Evolutionary conservation across 2,888 invertebrate genomes (phyloP).

Genomic region (Allacma fusca): DNA sequence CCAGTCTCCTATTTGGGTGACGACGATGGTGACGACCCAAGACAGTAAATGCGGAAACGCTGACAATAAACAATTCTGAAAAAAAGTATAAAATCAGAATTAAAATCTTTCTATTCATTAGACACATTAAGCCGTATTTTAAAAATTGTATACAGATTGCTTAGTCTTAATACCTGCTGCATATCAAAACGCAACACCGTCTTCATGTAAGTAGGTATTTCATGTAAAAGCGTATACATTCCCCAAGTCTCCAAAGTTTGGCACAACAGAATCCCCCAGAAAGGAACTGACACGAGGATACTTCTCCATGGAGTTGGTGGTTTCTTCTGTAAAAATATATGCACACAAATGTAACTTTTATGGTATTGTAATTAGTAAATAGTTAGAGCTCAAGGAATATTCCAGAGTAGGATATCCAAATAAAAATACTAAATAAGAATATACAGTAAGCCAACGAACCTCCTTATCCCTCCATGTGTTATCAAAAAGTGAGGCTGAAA

Average conservation of each 20-base stretch:
- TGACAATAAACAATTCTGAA: constrained; percentile 61
- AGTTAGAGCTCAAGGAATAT: no score
- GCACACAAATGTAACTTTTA: not conserved
- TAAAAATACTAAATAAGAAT: not conserved
- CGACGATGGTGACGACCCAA: constrained; percentile 40
- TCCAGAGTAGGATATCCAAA: constrained; percentile 8
- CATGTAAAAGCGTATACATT: constrained; percentile 83
- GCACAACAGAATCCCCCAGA: constrained; percentile 81
- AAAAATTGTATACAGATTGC: no score
- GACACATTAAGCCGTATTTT: no score
- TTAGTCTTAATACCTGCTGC: constrained; percentile 10
- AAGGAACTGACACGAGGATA: constrained; percentile 76
- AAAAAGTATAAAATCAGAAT: not conserved
- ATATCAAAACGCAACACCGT: constrained; percentile 83
- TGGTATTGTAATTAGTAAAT: no score
- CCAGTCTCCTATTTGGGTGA: constrained; percentile 46
- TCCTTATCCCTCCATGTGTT: no score
- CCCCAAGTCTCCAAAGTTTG: constrained; percentile 77
- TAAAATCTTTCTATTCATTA: no score
- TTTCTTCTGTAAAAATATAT: constrained; percentile 36
- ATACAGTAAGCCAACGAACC: not conserved
- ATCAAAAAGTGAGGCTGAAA: constrained; percentile 45
- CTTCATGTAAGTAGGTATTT: constrained; percentile 83
- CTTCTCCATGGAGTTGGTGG: constrained; percentile 71
- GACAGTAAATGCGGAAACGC: constrained; percentile 61